These are phyloP conservation scores for Desmophyllum pertusum DNA, from an alignment of 92 coral and sea anemone species.

Conservation along the genomic window DNA sequence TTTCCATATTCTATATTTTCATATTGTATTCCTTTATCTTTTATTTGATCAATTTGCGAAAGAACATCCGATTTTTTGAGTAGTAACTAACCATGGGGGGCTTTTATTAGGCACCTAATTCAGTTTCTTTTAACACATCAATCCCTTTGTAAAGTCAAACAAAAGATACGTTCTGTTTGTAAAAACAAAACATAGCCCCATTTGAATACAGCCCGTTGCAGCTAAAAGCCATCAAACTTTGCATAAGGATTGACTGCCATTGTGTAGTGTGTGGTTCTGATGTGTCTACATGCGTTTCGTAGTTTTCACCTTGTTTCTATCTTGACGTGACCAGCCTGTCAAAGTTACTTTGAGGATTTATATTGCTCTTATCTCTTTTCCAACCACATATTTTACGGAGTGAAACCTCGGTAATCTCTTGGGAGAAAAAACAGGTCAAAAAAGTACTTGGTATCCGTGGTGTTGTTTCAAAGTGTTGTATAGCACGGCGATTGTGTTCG, in stretches of 20 bases:
- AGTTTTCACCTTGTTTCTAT: not conserved
- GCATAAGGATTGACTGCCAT: not conserved
- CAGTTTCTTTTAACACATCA: constrained; percentile 6
- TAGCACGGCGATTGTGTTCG: constrained; percentile 13
- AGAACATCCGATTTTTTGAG: not conserved
- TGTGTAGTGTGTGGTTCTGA: constrained; percentile 2
- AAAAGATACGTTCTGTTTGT: constrained; percentile 19
- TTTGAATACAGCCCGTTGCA: constrained; percentile 17
- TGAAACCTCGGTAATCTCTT: constrained; percentile 18
- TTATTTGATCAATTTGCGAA: not conserved
- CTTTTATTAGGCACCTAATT: not conserved
- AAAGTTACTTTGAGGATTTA: not conserved
- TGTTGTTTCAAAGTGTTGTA: constrained; percentile 15
- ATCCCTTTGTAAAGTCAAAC: not conserved
- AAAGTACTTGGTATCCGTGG: constrained; percentile 28
- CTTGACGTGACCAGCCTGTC: not conserved
- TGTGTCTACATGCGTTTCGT: not conserved
- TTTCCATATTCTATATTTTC: not conserved
- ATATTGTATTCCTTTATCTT: not conserved
- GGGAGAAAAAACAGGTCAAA: constrained; percentile 18
- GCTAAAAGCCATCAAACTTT: constrained; percentile 6
- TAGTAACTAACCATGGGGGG: not conserved
- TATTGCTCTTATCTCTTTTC: not conserved
- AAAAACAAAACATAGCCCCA: constrained; percentile 19
- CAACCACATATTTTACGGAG: not conserved